phyloP scores from a whole-genome alignment of 2,113 vertebrate species.

The Australoheros scitulus region DNA sequence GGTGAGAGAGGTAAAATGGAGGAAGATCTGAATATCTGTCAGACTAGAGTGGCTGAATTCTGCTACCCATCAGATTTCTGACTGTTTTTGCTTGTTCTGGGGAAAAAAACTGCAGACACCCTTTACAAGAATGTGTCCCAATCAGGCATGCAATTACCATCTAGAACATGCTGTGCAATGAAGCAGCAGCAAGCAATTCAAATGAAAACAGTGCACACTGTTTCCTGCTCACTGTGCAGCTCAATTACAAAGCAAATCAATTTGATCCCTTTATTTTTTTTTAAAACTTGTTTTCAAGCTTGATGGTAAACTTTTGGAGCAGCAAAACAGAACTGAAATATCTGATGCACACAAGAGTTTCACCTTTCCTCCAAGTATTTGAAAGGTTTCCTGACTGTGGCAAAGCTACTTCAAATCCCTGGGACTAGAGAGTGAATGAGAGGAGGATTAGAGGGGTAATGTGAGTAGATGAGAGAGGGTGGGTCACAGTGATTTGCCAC shows the following conservation, averaged over 20 bases:
- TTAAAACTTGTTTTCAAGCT: not conserved
- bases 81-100: constrained; percentile 27
- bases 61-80: constrained; percentile 34
- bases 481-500: constrained; percentile 79
- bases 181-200: constrained; percentile 50
- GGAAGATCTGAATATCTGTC: constrained; percentile 69
- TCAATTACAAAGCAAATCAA: constrained; percentile 61
- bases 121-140: constrained; percentile 51
- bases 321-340: not conserved
- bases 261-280: constrained; percentile 18
- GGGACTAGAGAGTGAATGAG: constrained; percentile 80
- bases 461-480: constrained; percentile 76
- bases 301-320: not conserved
- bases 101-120: constrained; percentile 28
- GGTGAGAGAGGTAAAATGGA: constrained; percentile 65
- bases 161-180: constrained; percentile 51
- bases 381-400: constrained; percentile 57
- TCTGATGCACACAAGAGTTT: constrained; percentile 3
- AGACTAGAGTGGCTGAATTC: constrained; percentile 47
- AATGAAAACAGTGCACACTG: constrained; percentile 48
- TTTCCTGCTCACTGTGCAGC: constrained; percentile 49
- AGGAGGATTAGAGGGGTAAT: constrained; percentile 86
- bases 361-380: constrained; percentile 52
- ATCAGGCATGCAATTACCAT: constrained; percentile 73
- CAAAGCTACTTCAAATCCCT: constrained; percentile 78